Base-by-base conservation (phyloP, 2,888 invertebrate genomes). In the Troides oblongomaculatus region DNA sequence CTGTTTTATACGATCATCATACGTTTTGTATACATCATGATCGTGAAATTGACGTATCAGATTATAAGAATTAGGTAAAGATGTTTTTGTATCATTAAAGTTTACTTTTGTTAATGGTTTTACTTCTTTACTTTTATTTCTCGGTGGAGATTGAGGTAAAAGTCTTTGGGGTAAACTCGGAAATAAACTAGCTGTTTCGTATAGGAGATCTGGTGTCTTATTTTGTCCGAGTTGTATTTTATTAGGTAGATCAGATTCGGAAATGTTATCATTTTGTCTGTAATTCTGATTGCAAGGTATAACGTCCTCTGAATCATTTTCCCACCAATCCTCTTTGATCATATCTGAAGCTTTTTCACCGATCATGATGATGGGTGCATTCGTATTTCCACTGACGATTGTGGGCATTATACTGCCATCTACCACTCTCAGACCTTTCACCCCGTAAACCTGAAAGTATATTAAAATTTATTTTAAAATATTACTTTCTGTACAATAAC, bases 371-470 rank as follows among this genome's bases (percentile, higher is more conserved):
- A 94, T 94, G 0, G 97, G 96, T 0, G 96, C 97, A 78, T 97
- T 97, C 0, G 97, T 97, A 79, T 97, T 97, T 0, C 97, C 97
- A 50, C 94, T 96, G 0, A 95, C 93, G 67, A 97, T 96, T 1
- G 88, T 94, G 0, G 97, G 97, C 96, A 97, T 97, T 25, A 97
- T 93, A 74, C 97, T 97, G 0, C 95, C 96, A 82, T 97, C 97
- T 3, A 97, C 94, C 0, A 97, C 95, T 46, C 97, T 91, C 8
- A 97, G 89, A 8, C 94, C 93, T 18, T 87, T 84, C 0, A 97
- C 87, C 1, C 96, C 97, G 74, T 95, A 93, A 0, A 96, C 95
- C 79, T 94, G 83, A 14, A 64, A 67, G 60, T 25, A 21, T 7
- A 53, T 6, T 6, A 53, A 5, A 53, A n/a, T 50, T 50, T 50